Evolutionary conservation across 2,888 invertebrate genomes (phyloP), one percentile per base, ranked within the genome.

Genomic region (Apantesis nais): DNA sequence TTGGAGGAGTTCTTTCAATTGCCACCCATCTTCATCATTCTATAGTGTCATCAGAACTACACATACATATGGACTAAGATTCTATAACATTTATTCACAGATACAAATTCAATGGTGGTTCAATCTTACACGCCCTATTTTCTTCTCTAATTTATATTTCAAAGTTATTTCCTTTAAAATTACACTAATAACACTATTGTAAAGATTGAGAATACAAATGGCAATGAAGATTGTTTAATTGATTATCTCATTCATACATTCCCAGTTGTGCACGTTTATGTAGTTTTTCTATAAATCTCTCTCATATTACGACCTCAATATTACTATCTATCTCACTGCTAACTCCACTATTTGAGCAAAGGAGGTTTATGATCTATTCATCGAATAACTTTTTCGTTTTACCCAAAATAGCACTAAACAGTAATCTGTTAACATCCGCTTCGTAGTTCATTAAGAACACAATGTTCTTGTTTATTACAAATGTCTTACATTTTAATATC

Each of bases 361-460:
- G 25, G 14, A 55, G 14, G 55, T 55, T 25, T 55, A 55, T n/a
- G 12, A 55, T 55, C 25, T 25, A 12, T 25, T 12, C 9, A 52
- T 52, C 12, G 7, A n/a, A n/a, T n/a, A 1, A n/a, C 1, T 9
- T 52, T 52, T 52, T 52, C 3, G n/a, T 52, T 52, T 52, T 52
- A 52, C 52, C 3, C 52, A n/a, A 52, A 52, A 25, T 52, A 52
- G 11, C 52, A n/a, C n/a, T 52, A 52, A 52, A 52, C 52, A n/a
- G n/a, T 52, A n/a, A 52, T 52, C n/a, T n/a, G 12, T 55, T 25
- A 12, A 55, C 55, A 55, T 55, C 25, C 55, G 12, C 14, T 55
- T 55, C 14, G 55, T 29, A 16, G 58, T 58, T 58, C 58, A 29
- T 58, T 58, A 58, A 58, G 58, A 58, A 58, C 58, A 58, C 58